phyloP scores from a whole-genome alignment of 2,797 vertebrate genomes.

The Tangara arthus region DNA sequence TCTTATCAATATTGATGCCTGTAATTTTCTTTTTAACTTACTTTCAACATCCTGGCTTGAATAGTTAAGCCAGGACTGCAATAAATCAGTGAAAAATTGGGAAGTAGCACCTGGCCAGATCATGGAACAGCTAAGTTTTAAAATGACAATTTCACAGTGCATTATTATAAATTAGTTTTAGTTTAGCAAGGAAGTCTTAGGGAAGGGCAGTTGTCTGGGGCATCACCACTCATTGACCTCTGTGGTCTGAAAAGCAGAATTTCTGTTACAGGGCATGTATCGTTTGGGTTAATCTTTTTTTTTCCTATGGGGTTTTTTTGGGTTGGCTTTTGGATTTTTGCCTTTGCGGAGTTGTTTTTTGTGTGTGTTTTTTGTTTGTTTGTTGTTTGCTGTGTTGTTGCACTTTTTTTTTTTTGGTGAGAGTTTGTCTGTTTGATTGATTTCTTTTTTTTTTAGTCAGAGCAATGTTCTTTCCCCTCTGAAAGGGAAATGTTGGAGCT shows the following conservation, averaged over 20 bases:
- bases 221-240: neutral
- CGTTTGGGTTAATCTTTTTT: fast-evolving
- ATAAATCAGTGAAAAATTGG: neutral
- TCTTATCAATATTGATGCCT: neutral
- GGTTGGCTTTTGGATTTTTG: neutral
- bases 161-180: neutral
- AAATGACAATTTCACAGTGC: neutral
- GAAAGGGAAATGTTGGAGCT: neutral
- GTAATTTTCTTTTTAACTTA: neutral
- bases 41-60: neutral
- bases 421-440: neutral
- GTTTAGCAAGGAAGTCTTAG: neutral
- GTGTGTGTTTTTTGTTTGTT: neutral
- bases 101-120: neutral
- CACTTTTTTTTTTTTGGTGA: no score
- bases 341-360: neutral
- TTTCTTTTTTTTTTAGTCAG: no score
- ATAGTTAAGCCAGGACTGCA: neutral
- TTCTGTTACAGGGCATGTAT: neutral
- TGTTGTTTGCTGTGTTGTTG: neutral
- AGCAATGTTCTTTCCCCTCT: neutral
- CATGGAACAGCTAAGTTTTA: neutral
- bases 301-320: fast-evolving
- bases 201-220: neutral
- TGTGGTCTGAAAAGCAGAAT: neutral